A percentile compares a stretch with the other conserved stretches of the same genome.
phyloP scores from a whole-genome alignment of 2,888 invertebrate genomes.

The Drosophila nigritarsus region DNA sequence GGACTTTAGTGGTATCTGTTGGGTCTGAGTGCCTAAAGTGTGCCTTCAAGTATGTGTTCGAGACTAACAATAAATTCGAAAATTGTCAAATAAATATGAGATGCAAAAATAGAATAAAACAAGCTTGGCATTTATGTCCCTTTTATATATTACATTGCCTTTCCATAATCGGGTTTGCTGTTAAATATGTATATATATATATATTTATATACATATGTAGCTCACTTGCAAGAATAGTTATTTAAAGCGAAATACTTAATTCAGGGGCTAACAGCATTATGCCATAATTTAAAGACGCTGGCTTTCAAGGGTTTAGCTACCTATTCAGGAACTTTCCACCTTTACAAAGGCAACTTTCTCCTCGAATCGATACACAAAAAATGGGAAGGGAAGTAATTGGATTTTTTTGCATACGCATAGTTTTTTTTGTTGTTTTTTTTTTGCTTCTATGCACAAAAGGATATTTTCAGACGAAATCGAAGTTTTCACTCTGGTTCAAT shows the following conservation, averaged over 20 bases:
- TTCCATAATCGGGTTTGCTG: constrained; percentile 68
- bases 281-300: neutral
- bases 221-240: neutral
- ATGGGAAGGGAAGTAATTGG: neutral
- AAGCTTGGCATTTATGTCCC: constrained; percentile 45
- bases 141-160: constrained; percentile 30
- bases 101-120: constrained; percentile 9
- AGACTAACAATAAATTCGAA: constrained; percentile 65
- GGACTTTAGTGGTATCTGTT: neutral
- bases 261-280: neutral
- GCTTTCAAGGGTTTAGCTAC: neutral
- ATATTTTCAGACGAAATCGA: neutral
- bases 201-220: neutral
- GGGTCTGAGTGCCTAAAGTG: constrained; percentile 13
- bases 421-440: neutral
- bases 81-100: constrained; percentile 69
- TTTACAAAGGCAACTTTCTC: neutral
- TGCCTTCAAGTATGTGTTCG: constrained; percentile 27
- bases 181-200: neutral
- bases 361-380: neutral
- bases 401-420: neutral
- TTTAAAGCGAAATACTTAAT: constrained; percentile 2
- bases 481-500: neutral
- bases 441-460: neutral
- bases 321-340: neutral